Evolutionary conservation across 2,797 vertebrate genomes (phyloP), one percentile per base, ranked within the genome.

Genomic region (Pempheris klunzingeri): DNA sequence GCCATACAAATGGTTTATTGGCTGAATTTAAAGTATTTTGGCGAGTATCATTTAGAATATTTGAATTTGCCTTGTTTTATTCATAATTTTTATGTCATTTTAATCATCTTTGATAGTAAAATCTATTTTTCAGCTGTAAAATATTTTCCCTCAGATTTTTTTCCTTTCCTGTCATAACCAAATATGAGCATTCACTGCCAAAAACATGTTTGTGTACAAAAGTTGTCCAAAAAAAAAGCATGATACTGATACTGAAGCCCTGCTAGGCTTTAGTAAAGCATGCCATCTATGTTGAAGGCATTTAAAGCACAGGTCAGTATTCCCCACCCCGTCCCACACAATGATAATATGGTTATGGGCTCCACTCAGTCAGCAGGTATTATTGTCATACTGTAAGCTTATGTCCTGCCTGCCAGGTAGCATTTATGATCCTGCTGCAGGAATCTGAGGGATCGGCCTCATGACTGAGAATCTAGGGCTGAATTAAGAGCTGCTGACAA

Each of bases 401-500:
- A 80, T 76, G 66, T 82, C 63, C 74, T 34, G 65, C 59, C 30
- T 47, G 41, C 71, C 38, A 55, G 14, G 47, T 77, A 67, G 77
- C 86, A 54, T 77, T 89, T 78, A 74, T 86, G 78, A 78, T 85
- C 83, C 69, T 38, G 63, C 84, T 71, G 59, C 82, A 87, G 87
- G 85, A 92, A 85, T 90, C 86, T 76, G 74, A 82, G 58, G 87
- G 84, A 86, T 77, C 78, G 54, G 62, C 74, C 34, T 4, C 61
- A 60, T 52, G 71, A 75, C 83, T 67, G 71, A 78, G 82, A 91
- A 79, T 81, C 74, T 58, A 80, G 74, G 52, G 73, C 80, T 80
- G 90, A 94, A 95, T 95, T 94, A 95, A 93, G 87, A 95, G 92
- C 94, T 95, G 95, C 82, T 95, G 95, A 96, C 95, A 95, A 88